phyloP scores from a whole-genome alignment of 2,797 vertebrate genomes.

The Capromys pilorides region DNA sequence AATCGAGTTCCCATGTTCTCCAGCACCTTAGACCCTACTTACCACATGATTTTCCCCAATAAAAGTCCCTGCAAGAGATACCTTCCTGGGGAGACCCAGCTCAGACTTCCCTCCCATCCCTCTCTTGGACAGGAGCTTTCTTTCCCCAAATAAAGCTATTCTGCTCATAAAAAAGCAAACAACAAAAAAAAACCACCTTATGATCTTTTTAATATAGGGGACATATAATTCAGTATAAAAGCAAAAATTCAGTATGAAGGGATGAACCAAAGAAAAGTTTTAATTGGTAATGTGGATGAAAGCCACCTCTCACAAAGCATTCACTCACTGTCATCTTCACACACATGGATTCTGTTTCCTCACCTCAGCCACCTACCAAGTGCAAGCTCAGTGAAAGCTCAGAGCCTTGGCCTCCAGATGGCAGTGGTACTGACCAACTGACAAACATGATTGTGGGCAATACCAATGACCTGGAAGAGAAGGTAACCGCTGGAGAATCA shows the following conservation, averaged over 20 bases:
- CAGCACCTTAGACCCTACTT: too few relatives aligned
- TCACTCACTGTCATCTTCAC: not conserved
- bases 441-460: not conserved
- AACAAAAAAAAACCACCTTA: not conserved
- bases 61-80: too few relatives aligned
- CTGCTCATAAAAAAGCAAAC: too few relatives aligned
- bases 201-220: not conserved
- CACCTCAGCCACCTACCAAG: not conserved
- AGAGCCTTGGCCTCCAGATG: not conserved
- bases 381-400: too few relatives aligned
- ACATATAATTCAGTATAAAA: not conserved
- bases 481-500: not conserved
- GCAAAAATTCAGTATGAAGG: not conserved
- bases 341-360: not conserved
- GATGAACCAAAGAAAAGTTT: not conserved
- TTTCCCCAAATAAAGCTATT: too few relatives aligned
- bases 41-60: too few relatives aligned
- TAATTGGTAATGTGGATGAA: not conserved
- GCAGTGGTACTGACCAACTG: not conserved
- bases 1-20: too few relatives aligned
- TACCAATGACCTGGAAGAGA: not conserved
- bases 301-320: not conserved
- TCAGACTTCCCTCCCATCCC: too few relatives aligned
- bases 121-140: too few relatives aligned
- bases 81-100: too few relatives aligned